A percentile compares a stretch with the other conserved stretches of the same genome.
Conservation (phyloP, 2,888 invertebrate species). For the Nomada goodeniana region DNA sequence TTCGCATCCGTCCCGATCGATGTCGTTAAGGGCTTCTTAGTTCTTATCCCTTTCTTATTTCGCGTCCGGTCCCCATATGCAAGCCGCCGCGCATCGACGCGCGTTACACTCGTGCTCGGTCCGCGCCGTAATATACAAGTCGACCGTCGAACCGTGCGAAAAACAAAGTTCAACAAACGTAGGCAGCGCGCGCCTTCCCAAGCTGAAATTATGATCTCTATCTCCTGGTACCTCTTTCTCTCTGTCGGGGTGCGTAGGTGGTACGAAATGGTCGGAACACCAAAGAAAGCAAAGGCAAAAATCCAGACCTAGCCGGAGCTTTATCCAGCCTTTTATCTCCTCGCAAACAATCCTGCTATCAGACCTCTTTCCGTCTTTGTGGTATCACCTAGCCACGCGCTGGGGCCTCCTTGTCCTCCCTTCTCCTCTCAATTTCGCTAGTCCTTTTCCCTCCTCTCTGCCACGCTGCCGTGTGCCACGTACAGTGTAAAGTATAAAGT, state of each 20-base stretch:
- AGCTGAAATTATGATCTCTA: conserved; percentile 55
- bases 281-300: conserved; percentile 53
- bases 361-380: conserved; percentile 38
- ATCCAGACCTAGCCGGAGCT: conserved; percentile 44
- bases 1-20: conserved; percentile 12
- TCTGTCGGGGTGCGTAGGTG: conserved; percentile 58
- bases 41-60: conserved; percentile 20
- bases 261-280: conserved; percentile 46
- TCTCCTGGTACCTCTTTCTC: conserved; percentile 30
- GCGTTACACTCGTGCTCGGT: conserved; percentile 16
- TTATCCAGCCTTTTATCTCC: conserved; percentile 55
- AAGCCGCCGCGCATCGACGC: not conserved
- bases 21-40: conserved; percentile 23
- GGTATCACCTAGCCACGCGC: conserved; percentile 37
- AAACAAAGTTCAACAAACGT: conserved; percentile 40
- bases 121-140: not conserved
- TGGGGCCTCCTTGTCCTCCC: not conserved
- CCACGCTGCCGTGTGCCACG: not conserved
- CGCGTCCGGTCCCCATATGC: conserved; percentile 27
- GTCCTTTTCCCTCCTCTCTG: not conserved
- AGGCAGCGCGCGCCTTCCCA: conserved; percentile 45
- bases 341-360: conserved; percentile 63
- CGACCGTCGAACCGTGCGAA: conserved; percentile 36
- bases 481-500: not conserved
- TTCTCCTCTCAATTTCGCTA: conserved; percentile 9